These are phyloP conservation scores for Pygathrix nemaeus DNA, from an alignment of 2,113 vertebrate species.

Conservation along the genomic window DNA sequence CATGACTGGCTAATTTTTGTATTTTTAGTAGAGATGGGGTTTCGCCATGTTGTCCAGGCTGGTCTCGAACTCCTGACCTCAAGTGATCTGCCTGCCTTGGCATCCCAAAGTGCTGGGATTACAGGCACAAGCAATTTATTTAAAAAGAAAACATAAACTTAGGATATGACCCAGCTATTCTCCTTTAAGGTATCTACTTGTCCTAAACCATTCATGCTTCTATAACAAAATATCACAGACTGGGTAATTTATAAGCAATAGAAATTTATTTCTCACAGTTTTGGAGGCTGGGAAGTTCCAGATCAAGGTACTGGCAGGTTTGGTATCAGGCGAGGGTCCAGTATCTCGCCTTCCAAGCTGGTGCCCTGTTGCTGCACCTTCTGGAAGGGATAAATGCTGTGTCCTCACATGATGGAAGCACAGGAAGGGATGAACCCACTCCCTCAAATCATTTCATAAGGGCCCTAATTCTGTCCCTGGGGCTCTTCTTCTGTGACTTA, in stretches of 20 bases:
- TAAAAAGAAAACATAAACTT: not conserved
- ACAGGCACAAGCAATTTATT: not conserved
- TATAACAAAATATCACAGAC: not conserved
- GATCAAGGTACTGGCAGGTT: too few species aligned
- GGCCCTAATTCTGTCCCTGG: not conserved
- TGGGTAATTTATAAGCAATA: not conserved
- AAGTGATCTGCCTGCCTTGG: too few species aligned
- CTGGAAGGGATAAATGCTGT: not conserved
- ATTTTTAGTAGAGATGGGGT: too few species aligned
- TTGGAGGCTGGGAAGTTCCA: not conserved
- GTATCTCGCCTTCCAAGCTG: not conserved
- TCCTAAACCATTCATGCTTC: not conserved
- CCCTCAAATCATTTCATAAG: not conserved
- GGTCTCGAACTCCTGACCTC: too few species aligned
- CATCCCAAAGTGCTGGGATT: too few species aligned
- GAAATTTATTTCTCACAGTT: not conserved
- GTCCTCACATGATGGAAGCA: not conserved
- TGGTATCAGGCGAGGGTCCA: not conserved
- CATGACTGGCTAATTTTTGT: too few species aligned
- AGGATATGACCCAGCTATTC: not conserved
- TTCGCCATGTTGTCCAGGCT: too few species aligned
- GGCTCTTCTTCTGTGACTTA: not conserved
- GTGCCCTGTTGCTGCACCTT: not conserved
- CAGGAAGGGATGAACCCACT: not conserved
- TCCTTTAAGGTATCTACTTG: not conserved